phyloP scores from a whole-genome alignment of 2,888 invertebrate species.

The Zelleria hepariella region DNA sequence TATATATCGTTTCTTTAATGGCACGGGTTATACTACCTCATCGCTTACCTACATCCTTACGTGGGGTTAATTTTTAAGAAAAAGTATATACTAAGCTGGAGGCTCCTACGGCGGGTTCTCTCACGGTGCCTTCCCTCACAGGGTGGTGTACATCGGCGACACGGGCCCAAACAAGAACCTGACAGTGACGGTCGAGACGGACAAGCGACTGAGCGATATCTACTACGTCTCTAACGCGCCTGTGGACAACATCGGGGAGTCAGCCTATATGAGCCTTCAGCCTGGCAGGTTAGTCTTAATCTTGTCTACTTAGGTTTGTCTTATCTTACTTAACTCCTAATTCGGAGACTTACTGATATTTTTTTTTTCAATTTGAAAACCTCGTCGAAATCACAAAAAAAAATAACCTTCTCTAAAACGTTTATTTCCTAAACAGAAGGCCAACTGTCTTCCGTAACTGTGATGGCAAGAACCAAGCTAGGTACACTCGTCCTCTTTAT shows the following conservation, averaged over 20 bases:
- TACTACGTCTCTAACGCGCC: slow-evolving; percentile 67
- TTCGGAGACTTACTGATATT: too few species aligned
- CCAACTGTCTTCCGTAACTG: too few species aligned
- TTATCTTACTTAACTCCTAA: too few species aligned
- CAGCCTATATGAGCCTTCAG: slow-evolving; percentile 72
- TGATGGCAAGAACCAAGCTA: too few species aligned
- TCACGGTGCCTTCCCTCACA: slow-evolving; percentile 16
- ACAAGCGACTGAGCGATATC: slow-evolving; percentile 59
- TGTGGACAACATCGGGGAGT: slow-evolving; percentile 64
- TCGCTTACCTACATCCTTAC: too few species aligned
- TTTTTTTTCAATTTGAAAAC: too few species aligned
- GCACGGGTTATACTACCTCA: too few species aligned
- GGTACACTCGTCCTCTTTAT: too few species aligned
- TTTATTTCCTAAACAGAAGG: not conserved
- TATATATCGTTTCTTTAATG: too few species aligned
- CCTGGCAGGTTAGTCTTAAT: slow-evolving; percentile 64
- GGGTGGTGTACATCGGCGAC: slow-evolving; percentile 57
- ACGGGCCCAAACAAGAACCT: slow-evolving; percentile 58
- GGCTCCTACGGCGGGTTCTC: not conserved
- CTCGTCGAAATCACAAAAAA: not conserved
- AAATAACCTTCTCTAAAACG: not conserved
- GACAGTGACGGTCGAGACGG: slow-evolving; percentile 51
- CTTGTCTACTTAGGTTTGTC: not conserved
- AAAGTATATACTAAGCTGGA: too few species aligned
- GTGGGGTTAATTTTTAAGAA: too few species aligned